These are phyloP conservation scores for Baryphthengus martii DNA, from an alignment of 2,113 vertebrate species.

Conservation along the genomic window DNA sequence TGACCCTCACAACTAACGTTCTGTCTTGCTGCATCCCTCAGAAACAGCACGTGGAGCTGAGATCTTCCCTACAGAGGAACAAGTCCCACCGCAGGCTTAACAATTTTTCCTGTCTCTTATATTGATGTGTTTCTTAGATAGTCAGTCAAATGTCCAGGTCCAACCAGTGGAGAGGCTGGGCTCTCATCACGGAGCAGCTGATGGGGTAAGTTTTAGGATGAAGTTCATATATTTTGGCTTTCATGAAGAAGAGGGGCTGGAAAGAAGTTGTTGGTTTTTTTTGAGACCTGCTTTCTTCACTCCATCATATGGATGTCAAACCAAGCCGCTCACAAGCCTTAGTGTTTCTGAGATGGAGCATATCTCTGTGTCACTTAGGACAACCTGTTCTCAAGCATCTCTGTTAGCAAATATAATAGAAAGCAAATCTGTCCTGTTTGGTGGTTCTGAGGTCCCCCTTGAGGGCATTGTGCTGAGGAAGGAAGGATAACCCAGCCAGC, in stretches of 20 bases:
- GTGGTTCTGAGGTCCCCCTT: neutral
- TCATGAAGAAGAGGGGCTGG: neutral
- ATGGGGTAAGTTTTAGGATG: neutral
- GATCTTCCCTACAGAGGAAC: neutral
- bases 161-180: neutral
- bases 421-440: neutral
- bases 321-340: neutral
- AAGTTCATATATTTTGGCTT: neutral
- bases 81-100: no score
- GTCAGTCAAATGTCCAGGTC: neutral
- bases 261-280: neutral
- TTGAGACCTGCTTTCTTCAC: neutral
- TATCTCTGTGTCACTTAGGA: rapidly evolving
- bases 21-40: neutral
- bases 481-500: neutral
- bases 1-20: neutral
- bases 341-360: neutral
- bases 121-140: neutral
- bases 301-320: neutral
- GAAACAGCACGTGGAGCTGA: neutral
- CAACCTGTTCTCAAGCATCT: neutral
- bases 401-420: neutral
- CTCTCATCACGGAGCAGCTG: neutral
- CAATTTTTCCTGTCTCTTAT: neutral
- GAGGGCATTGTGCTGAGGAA: neutral